Conservation (phyloP, 2,797 vertebrate species). For the Phalloptychus januarius region DNA sequence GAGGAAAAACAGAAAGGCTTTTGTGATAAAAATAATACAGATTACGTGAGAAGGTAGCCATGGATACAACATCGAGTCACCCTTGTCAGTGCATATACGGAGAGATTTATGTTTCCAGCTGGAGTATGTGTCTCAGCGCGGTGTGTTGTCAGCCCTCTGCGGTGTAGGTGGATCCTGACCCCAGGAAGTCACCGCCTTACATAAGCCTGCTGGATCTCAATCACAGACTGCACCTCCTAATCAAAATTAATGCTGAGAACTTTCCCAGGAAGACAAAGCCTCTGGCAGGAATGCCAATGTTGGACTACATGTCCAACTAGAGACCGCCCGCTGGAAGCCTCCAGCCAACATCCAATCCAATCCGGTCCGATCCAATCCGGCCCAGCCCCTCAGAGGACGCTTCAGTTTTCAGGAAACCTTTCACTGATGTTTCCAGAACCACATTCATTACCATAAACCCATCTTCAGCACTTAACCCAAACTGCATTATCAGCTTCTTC, state of each 20-base stretch:
- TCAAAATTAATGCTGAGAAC: conserved; percentile 57
- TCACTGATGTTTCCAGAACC: background rate
- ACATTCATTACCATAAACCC: background rate
- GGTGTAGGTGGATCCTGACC: conserved; percentile 75
- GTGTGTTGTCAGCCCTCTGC: conserved; percentile 68
- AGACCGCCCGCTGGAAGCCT: conserved; percentile 27
- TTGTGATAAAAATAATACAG: conserved; percentile 77
- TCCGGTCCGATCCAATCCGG: too few relatives aligned
- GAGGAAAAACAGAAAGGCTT: conserved; percentile 58
- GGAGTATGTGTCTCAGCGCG: conserved; percentile 72
- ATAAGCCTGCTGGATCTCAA: conserved; percentile 71
- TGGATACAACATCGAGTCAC: conserved; percentile 76
- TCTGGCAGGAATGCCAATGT: background rate
- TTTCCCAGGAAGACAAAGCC: conserved; percentile 43
- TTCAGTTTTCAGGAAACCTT: conserved; percentile 3
- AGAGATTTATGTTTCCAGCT: conserved; percentile 73
- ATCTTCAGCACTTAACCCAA: background rate
- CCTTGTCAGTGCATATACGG: conserved; percentile 72
- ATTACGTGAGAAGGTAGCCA: conserved; percentile 76
- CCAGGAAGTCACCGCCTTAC: conserved; percentile 68
- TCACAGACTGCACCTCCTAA: conserved; percentile 64
- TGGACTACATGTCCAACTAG: background rate
- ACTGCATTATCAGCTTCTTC: background rate
- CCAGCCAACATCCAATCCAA: conserved; percentile 7
- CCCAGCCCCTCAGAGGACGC: too few relatives aligned